Base-by-base conservation (phyloP, 2,113 vertebrate genomes). In the Brachyhypopomus gauderio region DNA sequence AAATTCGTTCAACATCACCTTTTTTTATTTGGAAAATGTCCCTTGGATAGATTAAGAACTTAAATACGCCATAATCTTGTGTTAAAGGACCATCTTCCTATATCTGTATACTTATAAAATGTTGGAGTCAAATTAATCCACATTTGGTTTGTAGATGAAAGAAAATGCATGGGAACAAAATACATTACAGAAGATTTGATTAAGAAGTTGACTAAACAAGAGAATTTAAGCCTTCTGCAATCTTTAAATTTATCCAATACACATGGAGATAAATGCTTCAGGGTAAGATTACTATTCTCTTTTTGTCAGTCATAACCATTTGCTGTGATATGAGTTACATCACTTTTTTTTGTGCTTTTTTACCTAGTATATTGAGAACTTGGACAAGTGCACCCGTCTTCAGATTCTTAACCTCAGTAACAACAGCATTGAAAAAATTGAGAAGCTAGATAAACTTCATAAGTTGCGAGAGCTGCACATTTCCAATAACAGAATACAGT, bases 321-420 rank as follows among this genome's bases (percentile, higher is more conserved):
- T 17, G 14, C 12, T 22, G 55, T 63, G 30, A 19, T 52, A 23
- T 59, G 60, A 66, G 34, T 62, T 64, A 12, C 6, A 6, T 45
- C 0, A 64, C 72, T 7, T 69, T 60, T 48, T 38, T 64, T 5
- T 69, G 27, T 84, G 7, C 34, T 7, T 71, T 71, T 25, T 56
- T 59, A 85, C 77, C 62, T 58, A 96, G 96, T 95, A 93, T 79
- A 96, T 97, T 74, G 95, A 97, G 91, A 95, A 96, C 79, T 88
- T 97, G 88, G 95, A 96, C 34, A 94, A 93, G 80, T 96, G 95
- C 83, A 86, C 86, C 58, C 90, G 86, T 30, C 89, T 97, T n/a
- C 92, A 95, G 86, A 84, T 92, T 34, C 89, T 96, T 58, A 95
- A 93, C 86, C 91, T 97, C 34, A 93, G 93, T 87, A 89, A 93